Conservation (phyloP, 2,797 vertebrate species). For the Aldrovandia affinis region DNA sequence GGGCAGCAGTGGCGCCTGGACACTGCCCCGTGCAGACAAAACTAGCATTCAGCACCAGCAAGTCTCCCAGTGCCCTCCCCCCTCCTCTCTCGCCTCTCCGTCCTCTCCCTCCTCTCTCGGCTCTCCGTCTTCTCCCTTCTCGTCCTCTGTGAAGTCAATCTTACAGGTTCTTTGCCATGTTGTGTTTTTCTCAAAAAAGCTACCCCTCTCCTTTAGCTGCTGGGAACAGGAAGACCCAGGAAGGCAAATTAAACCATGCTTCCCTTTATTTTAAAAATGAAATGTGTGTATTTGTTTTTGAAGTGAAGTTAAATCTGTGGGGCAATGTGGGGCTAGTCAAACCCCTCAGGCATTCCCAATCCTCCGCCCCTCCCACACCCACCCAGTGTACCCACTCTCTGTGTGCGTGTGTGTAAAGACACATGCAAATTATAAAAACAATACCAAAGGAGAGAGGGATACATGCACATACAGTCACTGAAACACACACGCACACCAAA, state of each 20-base stretch:
- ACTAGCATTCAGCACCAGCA: neutral
- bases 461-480: neutral
- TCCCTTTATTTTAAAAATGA: neutral
- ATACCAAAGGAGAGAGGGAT: neutral
- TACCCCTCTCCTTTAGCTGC: neutral
- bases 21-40: conserved; percentile 10
- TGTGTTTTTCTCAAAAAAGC: neutral
- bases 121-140: neutral
- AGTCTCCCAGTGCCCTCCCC: neutral
- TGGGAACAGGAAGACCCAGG: neutral
- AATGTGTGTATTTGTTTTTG: neutral
- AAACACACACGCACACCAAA: neutral
- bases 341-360: neutral
- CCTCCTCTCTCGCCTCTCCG: neutral
- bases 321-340: too few relatives aligned
- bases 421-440: neutral
- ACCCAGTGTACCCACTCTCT: neutral
- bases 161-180: neutral
- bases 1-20: conserved; percentile 12
- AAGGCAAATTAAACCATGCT: neutral
- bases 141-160: neutral
- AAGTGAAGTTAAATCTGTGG: neutral
- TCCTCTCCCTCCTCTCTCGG: too few relatives aligned
- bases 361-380: neutral
- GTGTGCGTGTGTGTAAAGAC: neutral